phyloP scores from a whole-genome alignment of 2,888 invertebrate species.

The Melieria crassipennis region DNA sequence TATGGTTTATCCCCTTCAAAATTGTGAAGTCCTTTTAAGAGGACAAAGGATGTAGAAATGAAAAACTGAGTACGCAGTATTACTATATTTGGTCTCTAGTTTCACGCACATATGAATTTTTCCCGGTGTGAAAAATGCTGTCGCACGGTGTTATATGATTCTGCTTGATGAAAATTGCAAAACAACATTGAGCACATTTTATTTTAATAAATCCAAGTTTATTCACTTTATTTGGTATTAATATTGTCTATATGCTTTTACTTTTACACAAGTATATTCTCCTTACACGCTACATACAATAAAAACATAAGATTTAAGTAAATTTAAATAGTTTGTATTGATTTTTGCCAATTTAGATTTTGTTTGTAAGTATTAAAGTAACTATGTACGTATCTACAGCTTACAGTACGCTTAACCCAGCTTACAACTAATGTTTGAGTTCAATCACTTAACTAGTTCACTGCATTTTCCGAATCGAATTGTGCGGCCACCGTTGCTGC shows the following conservation, averaged over 20 bases:
- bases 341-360: not conserved
- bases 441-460: slow-evolving; percentile 58
- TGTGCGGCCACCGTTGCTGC: slow-evolving; percentile 14
- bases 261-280: slow-evolving; percentile 2
- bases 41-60: too few relatives aligned
- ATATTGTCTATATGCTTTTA: slow-evolving; percentile 27
- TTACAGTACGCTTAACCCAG: not conserved
- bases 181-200: too few relatives aligned
- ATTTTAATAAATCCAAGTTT: not conserved
- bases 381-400: slow-evolving; percentile 2
- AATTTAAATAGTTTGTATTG: not conserved
- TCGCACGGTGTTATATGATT: too few relatives aligned
- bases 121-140: too few relatives aligned
- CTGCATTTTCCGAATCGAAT: slow-evolving; percentile 63
- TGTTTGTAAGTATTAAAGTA: not conserved
- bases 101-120: too few relatives aligned
- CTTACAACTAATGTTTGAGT: not conserved
- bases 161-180: too few relatives aligned
- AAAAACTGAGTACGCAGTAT: too few relatives aligned
- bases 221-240: slow-evolving; percentile 28
- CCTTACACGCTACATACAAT: not conserved
- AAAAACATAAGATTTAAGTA: slow-evolving; percentile 3
- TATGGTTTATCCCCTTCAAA: too few relatives aligned
- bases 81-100: too few relatives aligned
- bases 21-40: too few relatives aligned